Evolutionary conservation across 1,140 invertebrate genomes (phyloP), one percentile per base, ranked within the genome.

Genomic region (Calosoma granatense): DNA sequence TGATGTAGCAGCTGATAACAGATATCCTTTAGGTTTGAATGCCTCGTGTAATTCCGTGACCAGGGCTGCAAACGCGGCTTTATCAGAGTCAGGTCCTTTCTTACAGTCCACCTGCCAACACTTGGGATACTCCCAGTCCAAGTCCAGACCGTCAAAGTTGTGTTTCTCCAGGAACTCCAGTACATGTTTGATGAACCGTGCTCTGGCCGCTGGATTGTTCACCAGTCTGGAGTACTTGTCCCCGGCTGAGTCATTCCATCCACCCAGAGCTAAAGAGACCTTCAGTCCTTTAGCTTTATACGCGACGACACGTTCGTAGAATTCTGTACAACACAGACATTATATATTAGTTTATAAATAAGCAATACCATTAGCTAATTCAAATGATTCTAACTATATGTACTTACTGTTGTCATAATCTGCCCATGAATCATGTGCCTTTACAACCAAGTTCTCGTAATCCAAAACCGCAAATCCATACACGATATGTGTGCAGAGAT

Each of bases 91-190:
- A 20, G 88, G 86, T 1, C 90, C 90, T 68, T 89, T 88, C 1
- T 84, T 85, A 64, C 90, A 94, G 60, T 92, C 86, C 1, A 70
- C 65, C 75, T 93, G 90, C 90, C 90, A 93, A 67, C 91, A 94
- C 59, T 87, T 88, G 1, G 91, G 91, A 74, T 93, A 94, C 67
- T 93, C 90, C 90, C 90, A 94, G 68, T 94, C 91, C 20, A 94
- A 71, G 69, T 94, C 91, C 0, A 94, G 73, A 6, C 90, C 90
- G 68, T 92, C 88, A 63, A 93, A 93, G n/a, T 81, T 81, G 62
- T 92, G 84, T 67, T 90, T 87, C 53, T 87, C 78, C 15, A 94
- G 72, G 62, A 93, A 92, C 57, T 84, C 75, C 0, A 93, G 57
- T 0, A 81, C 83, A 61, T 92, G 85, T 0, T 77, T 72, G 0